phyloP scores from a whole-genome alignment of 2,113 vertebrate genomes.

The Coptodon rendalli region DNA sequence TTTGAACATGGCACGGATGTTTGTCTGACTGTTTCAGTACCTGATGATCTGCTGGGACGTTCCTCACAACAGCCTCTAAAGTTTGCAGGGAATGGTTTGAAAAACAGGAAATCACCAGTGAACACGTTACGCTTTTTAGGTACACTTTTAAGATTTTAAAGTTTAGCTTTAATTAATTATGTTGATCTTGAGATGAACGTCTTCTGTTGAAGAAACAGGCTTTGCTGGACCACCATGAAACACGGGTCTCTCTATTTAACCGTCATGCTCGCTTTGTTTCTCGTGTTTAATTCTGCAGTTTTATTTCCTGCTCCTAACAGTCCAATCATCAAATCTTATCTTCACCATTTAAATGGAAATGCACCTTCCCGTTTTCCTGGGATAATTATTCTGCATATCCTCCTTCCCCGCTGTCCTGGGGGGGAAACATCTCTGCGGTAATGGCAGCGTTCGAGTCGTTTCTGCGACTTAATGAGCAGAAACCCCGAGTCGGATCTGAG shows the following conservation, averaged over 20 bases:
- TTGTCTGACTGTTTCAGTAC: background rate
- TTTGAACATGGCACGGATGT: fast-evolving
- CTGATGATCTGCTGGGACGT: background rate
- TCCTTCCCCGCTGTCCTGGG: background rate
- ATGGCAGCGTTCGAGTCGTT: background rate
- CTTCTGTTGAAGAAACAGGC: background rate
- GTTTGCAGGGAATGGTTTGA: background rate
- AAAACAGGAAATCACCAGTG: background rate
- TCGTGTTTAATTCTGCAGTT: background rate
- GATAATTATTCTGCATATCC: background rate
- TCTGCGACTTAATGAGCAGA: background rate
- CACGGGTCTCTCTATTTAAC: background rate
- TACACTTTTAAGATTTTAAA: background rate
- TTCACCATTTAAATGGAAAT: background rate
- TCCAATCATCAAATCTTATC: background rate
- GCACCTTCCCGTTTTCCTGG: background rate
- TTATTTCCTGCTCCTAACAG: background rate
- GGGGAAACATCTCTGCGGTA: background rate
- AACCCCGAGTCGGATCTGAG: background rate
- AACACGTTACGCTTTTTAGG: fast-evolving
- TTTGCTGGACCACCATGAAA: fast-evolving
- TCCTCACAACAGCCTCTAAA: background rate
- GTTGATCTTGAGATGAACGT: background rate
- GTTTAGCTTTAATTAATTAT: background rate
- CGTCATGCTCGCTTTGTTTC: background rate